Percentiles rank a stretch among this genome's conserved stretches.
These are phyloP conservation scores for Subacronicta megacephala DNA, from an alignment of 2,888 invertebrate genomes.

Conservation along the genomic window DNA sequence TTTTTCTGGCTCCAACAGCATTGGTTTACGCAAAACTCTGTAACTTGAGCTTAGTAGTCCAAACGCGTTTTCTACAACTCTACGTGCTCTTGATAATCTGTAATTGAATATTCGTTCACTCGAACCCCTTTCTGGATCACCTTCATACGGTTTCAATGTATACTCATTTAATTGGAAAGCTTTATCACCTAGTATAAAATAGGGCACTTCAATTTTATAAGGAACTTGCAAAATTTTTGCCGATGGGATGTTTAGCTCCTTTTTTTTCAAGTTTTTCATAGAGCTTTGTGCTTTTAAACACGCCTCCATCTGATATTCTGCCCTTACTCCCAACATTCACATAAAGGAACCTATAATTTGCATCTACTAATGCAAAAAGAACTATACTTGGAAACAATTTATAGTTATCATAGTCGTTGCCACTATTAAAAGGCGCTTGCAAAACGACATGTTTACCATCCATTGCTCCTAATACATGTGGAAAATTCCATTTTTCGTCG, in stretches of 20 bases:
- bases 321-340: constrained; percentile 56
- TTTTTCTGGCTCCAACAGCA: constrained; percentile 29
- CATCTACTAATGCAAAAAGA: too few species aligned
- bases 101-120: constrained; percentile 21
- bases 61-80: constrained; percentile 41
- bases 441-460: constrained; percentile 65
- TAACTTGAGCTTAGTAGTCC: constrained; percentile 33
- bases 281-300: constrained; percentile 46
- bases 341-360: too few species aligned
- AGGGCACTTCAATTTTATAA: constrained; percentile 33
- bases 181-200: too few species aligned
- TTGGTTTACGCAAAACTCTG: constrained; percentile 32
- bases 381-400: too few species aligned
- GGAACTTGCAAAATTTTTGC: constrained; percentile 33
- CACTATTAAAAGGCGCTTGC: constrained; percentile 58
- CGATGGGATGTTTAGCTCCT: constrained; percentile 32
- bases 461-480: constrained; percentile 62
- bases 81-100: constrained; percentile 29
- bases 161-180: too few species aligned
- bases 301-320: constrained; percentile 50
- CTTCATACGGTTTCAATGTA: constrained; percentile 14
- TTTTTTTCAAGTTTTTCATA: constrained; percentile 51
- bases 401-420: constrained; percentile 60
- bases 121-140: constrained; percentile 12
- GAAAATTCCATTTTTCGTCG: constrained; percentile 70